Percentiles rank a stretch among this genome's conserved stretches.
Conservation (phyloP, 1,140 invertebrate genomes). For the Drosophila nigrodunni region DNA sequence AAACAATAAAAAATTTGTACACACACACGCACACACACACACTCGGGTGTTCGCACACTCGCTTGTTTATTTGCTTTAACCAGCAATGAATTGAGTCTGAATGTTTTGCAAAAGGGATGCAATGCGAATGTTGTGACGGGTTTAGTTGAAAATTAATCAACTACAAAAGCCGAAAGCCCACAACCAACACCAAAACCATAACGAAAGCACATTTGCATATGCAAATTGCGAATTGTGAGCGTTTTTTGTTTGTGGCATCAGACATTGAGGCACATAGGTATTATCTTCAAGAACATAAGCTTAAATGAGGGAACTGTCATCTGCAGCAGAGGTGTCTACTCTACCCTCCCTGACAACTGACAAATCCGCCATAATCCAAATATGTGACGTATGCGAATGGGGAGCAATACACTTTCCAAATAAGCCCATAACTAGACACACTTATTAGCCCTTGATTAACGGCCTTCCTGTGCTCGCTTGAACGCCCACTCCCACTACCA, state of each 20-base stretch:
- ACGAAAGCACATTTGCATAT: slow-evolving; percentile 43
- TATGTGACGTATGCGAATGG: slow-evolving; percentile 26
- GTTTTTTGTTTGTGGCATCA: not conserved
- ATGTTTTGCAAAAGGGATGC: slow-evolving; percentile 7
- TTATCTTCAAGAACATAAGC: slow-evolving; percentile 11
- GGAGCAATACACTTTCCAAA: slow-evolving; percentile 1
- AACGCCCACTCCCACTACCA: not conserved
- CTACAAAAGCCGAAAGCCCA: slow-evolving; percentile 13
- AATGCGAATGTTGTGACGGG: not conserved
- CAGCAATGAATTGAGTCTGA: slow-evolving; percentile 51
- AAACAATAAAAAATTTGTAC: not conserved
- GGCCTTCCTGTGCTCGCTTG: slow-evolving; percentile 37
- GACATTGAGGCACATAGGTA: not conserved
- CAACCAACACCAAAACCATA: slow-evolving; percentile 38
- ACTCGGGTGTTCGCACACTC: slow-evolving; percentile 20
- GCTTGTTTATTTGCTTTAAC: slow-evolving; percentile 70
- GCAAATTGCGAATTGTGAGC: slow-evolving; percentile 44
- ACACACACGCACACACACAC: not conserved
- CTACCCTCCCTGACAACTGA: slow-evolving; percentile 20
- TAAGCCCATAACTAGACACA: slow-evolving; percentile 16
- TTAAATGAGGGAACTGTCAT: slow-evolving; percentile 31
- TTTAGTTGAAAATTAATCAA: slow-evolving; percentile 53
- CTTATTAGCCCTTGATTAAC: slow-evolving; percentile 64
- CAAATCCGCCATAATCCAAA: slow-evolving; percentile 34
- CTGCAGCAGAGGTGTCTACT: slow-evolving; percentile 4